phyloP scores from a whole-genome alignment of 2,888 invertebrate species.

The Drosophila mulleri region DNA sequence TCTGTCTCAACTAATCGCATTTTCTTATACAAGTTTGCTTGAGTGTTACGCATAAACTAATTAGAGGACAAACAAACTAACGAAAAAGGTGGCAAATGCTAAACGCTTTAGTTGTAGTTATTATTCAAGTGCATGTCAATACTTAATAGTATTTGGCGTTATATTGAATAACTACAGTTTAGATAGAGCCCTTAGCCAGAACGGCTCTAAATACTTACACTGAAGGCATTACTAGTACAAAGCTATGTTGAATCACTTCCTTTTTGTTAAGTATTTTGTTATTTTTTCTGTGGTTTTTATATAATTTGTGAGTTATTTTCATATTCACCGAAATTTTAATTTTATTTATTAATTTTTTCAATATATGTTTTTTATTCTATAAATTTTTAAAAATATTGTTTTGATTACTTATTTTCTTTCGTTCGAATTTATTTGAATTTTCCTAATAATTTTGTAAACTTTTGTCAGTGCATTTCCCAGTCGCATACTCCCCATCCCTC shows the following conservation, averaged over 20 bases:
- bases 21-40: conserved; percentile 24
- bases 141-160: neutral
- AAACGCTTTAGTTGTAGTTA: conserved; percentile 25
- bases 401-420: neutral
- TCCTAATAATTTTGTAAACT: neutral
- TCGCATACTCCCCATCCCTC: neutral
- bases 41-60: conserved; percentile 48
- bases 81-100: conserved; percentile 11
- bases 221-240: neutral
- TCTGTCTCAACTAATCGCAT: conserved; percentile 30
- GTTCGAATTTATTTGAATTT: neutral
- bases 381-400: too few relatives aligned
- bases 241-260: neutral
- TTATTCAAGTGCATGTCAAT: conserved; percentile 23
- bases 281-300: too few relatives aligned
- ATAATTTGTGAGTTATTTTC: too few relatives aligned
- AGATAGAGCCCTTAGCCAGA: too few relatives aligned
- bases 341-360: too few relatives aligned
- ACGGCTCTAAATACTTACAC: neutral
- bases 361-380: too few relatives aligned
- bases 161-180: conserved; percentile 6
- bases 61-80: conserved; percentile 49
- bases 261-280: too few relatives aligned
- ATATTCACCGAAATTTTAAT: too few relatives aligned
- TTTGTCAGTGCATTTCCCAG: neutral